Evolutionary conservation across 1,140 invertebrate species (phyloP), one percentile per base, ranked within the genome.

Genomic region (Anastatus disparis): DNA sequence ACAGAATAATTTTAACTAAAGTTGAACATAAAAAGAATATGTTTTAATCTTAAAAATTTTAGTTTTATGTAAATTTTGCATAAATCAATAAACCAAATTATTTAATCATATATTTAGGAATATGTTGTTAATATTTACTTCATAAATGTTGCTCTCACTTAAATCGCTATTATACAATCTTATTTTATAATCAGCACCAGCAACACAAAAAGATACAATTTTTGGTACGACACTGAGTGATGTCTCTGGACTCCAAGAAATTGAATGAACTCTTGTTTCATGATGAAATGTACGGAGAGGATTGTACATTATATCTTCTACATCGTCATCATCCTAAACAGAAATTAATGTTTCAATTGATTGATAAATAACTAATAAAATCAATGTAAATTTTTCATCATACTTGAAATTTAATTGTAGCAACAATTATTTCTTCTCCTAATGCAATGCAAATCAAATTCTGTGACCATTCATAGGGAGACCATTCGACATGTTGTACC

Each of bases 161-260:
- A 90, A 79, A 79, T 91, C 86, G 55, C 89, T 89, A 53, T 84
- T 85, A 69, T 87, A 89, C 38, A 90, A 73, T 74, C 85, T 79
- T 64, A 91, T 80, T 70, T 87, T 87, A 64, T 86, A 88, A 77
- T 90, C 87, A n/a, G 85, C 83, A 13, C 87, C 87, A 46, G 88
- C 90, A 8, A 87, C 81, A 75, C 85, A 87, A 75, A 92, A 88
- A 3, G 84, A 82, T 13, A 91, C 74, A 76, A 87, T 83, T 80
- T 89, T 90, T 24, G 91, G 90, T 4, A 90, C 80, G 38, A 86
- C 77, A 42, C 83, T 88, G 2, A 91, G 72, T 7, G 89, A 90
- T 26, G 90, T 90, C 73, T 90, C 88, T 46, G 90, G 89, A 64
- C 89, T 89, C 82, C 90, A 88, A 35, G 87, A 84, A 6, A 91